phyloP scores from a whole-genome alignment of 2,888 invertebrate species.

The Mayetiola destructor region DNA sequence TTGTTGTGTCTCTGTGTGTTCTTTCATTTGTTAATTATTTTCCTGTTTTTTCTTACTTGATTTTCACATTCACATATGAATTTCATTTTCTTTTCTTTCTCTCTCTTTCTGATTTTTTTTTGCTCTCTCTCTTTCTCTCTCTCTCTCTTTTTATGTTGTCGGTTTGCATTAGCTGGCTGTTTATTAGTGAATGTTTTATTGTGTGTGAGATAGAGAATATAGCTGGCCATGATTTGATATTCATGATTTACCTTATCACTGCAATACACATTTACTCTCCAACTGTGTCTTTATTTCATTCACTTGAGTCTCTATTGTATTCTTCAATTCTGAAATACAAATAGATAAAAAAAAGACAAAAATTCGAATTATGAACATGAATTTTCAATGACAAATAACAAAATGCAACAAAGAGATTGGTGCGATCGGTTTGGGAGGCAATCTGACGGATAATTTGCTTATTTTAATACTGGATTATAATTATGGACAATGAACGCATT shows the following conservation, averaged over 20 bases:
- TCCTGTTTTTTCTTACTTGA: neutral
- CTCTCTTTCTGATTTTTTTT: neutral
- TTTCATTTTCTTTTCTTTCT: neutral
- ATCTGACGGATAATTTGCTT: too few species aligned
- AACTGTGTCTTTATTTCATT: slow-evolving; percentile 91
- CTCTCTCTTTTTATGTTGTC: neutral
- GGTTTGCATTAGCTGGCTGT: too few species aligned
- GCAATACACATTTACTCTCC: slow-evolving; percentile 92
- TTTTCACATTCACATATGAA: too few species aligned
- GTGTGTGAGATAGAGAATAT: too few species aligned
- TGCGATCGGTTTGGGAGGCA: too few species aligned
- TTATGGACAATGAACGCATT: too few species aligned
- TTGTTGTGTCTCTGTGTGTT: too few species aligned
- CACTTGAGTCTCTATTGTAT: slow-evolving; percentile 93
- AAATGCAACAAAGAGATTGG: too few species aligned
- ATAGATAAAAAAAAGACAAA: slow-evolving; percentile 16
- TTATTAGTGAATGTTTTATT: too few species aligned
- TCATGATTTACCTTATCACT: slow-evolving; percentile 47
- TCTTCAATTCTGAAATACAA: slow-evolving; percentile 81
- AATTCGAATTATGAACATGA: too few species aligned
- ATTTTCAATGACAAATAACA: too few species aligned
- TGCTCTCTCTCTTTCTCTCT: neutral
- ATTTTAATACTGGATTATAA: too few species aligned
- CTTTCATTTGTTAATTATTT: neutral
- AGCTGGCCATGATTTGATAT: slow-evolving; percentile 1